Conservation (phyloP, 2,888 invertebrate genomes). For the Drosophila cognata region DNA sequence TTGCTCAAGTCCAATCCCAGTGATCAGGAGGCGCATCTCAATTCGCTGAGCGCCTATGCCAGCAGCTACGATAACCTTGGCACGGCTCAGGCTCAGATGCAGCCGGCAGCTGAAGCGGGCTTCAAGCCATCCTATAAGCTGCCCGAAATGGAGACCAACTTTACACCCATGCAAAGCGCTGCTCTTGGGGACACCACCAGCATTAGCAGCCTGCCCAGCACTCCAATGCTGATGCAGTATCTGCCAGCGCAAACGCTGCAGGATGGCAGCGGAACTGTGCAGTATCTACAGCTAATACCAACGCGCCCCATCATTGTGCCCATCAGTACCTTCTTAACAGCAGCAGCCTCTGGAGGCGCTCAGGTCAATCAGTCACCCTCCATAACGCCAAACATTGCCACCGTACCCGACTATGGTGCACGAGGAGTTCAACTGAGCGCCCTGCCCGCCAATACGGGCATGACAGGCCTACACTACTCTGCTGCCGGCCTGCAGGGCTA, state of each 20-base stretch:
- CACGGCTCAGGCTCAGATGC: conserved; percentile 38
- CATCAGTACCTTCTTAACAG: conserved; percentile 78
- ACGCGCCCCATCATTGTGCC: conserved; percentile 84
- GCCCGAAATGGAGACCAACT: conserved; percentile 83
- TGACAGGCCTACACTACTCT: conserved; percentile 59
- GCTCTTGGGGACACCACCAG: conserved; percentile 38
- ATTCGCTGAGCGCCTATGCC: conserved; percentile 82
- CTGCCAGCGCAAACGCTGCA: conserved; percentile 78
- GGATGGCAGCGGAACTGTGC: conserved; percentile 80
- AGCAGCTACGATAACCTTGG: conserved; percentile 73
- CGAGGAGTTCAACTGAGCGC: conserved; percentile 62
- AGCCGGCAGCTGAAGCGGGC: conserved; percentile 24
- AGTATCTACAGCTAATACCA: conserved; percentile 84
- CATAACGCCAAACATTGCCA: conserved; percentile 27
- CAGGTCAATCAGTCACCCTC: conserved; percentile 17
- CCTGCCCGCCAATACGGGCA: conserved; percentile 47
- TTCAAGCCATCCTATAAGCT: conserved; percentile 81
- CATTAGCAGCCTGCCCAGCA: conserved; percentile 59
- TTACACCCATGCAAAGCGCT: conserved; percentile 78
- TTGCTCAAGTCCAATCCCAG: conserved; percentile 26
- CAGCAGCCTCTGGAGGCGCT: conserved; percentile 12
- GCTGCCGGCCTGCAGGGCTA: conserved; percentile 71
- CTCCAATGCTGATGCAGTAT: conserved; percentile 84
- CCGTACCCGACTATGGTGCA: conserved; percentile 56
- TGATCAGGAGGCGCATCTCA: conserved; percentile 77